Evolutionary conservation across 2,797 vertebrate genomes (phyloP), one percentile per base, ranked within the genome.

Genomic region (Mormyrops attenuatus): DNA sequence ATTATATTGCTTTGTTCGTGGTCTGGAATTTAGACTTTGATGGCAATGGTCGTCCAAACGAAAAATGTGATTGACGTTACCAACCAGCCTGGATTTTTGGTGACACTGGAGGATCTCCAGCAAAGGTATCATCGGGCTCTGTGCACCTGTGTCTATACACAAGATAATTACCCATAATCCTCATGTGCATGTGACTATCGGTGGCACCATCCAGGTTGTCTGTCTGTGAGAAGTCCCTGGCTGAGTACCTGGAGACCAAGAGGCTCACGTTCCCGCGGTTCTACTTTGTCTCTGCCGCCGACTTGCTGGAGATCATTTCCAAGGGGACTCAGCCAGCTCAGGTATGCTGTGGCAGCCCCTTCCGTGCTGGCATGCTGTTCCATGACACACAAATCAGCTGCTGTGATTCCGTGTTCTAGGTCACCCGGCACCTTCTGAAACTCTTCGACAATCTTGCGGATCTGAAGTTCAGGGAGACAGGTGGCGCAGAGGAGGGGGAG

Each of bases 251-350:
- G 91, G 96, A 96, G 92, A 95, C 95, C 15, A 95, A 95, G 91
- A 95, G 94, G 88, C 93, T 97, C 63, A 93, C 91, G 0, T 96
- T 96, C 93, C 96, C 94, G 38, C 93, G 96, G 86, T 96, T 95
- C 90, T 93, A 94, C 90, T 96, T 97, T 88, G 94, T 97, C 84
- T 97, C 95, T n/a, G 95, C 94, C 0, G 92, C 94, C 34, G 95
- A 97, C 92, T 94, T 97, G 90, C 92, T 97, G 89, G 96, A 97
- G 93, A 97, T 96, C 0, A 92, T 97, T 90, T 97, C 96, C 84
- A 97, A 97, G 90, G 95, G 95, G 92, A 96, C 94, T 22, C 90
- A 93, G 63, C 96, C 95, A 85, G 96, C 94, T 93, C 93, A 97
- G 95, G 94, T 96, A 88, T 63, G 38, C 52, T 44, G 80, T n/a